Conservation (phyloP, 2,888 invertebrate species). For the Epirrhoe alternata region DNA sequence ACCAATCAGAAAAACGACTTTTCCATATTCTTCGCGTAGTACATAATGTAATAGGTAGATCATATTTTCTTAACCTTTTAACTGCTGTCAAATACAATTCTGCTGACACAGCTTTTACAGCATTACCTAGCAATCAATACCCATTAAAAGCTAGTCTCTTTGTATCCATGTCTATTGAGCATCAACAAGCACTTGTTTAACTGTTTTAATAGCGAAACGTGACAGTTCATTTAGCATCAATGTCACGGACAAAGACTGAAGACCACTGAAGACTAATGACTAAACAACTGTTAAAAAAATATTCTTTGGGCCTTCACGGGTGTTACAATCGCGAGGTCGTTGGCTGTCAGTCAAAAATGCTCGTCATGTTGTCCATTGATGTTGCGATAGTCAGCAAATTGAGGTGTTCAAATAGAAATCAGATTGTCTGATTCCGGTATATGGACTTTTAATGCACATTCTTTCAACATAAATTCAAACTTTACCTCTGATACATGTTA, state of each 20-base stretch:
- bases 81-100: no score
- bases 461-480: no score
- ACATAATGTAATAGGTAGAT: no score
- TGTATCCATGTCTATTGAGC: neutral
- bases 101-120: neutral
- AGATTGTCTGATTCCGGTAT: neutral
- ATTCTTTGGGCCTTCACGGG: conserved; percentile 57
- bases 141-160: neutral
- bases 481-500: no score
- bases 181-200: conserved; percentile 44
- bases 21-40: no score
- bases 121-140: neutral
- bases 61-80: no score
- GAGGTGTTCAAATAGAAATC: conserved; percentile 16
- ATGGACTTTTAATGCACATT: no score
- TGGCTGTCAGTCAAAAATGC: conserved; percentile 59
- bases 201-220: conserved; percentile 61
- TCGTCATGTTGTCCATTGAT: conserved; percentile 72
- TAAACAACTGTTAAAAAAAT: conserved; percentile 53
- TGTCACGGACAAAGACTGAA: conserved; percentile 66
- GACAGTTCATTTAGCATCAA: conserved; percentile 75
- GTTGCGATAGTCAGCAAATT: conserved; percentile 29
- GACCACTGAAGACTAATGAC: conserved; percentile 49
- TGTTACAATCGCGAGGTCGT: conserved; percentile 59
- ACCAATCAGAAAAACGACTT: neutral